phyloP scores from a whole-genome alignment of 2,113 vertebrate genomes.

The Barbus barbus region DNA sequence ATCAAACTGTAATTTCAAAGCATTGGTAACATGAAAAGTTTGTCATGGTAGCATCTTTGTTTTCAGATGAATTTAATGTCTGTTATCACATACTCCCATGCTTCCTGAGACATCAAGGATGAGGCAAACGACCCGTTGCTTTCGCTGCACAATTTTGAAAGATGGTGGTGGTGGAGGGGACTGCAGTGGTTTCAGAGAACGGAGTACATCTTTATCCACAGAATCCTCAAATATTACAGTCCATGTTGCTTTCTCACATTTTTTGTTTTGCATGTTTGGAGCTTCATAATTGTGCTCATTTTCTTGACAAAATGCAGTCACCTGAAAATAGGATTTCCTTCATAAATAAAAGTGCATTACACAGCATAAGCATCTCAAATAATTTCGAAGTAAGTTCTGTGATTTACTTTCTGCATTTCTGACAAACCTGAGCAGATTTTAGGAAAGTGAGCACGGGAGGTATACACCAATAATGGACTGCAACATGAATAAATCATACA shows the following conservation, averaged over 20 bases:
- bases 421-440: too few species aligned
- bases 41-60: too few species aligned
- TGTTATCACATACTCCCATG: slow-evolving; percentile 55
- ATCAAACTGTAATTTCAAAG: neutral
- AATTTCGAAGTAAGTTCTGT: too few species aligned
- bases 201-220: slow-evolving; percentile 50
- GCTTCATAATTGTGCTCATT: slow-evolving; percentile 60
- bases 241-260: slow-evolving; percentile 61
- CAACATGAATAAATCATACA: too few species aligned
- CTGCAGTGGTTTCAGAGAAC: slow-evolving; percentile 47
- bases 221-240: slow-evolving; percentile 67
- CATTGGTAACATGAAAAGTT: neutral
- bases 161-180: slow-evolving; percentile 51
- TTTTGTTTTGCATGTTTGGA: slow-evolving; percentile 72
- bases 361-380: too few species aligned
- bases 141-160: slow-evolving; percentile 64
- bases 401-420: too few species aligned
- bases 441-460: too few species aligned
- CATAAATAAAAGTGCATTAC: too few species aligned
- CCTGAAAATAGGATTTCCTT: slow-evolving; percentile 50
- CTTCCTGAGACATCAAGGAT: slow-evolving; percentile 73
- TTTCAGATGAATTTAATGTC: neutral
- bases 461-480: too few species aligned
- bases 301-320: slow-evolving; percentile 70
- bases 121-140: slow-evolving; percentile 66